Conservation (phyloP, 2,888 invertebrate species). For the Busseola fusca region DNA sequence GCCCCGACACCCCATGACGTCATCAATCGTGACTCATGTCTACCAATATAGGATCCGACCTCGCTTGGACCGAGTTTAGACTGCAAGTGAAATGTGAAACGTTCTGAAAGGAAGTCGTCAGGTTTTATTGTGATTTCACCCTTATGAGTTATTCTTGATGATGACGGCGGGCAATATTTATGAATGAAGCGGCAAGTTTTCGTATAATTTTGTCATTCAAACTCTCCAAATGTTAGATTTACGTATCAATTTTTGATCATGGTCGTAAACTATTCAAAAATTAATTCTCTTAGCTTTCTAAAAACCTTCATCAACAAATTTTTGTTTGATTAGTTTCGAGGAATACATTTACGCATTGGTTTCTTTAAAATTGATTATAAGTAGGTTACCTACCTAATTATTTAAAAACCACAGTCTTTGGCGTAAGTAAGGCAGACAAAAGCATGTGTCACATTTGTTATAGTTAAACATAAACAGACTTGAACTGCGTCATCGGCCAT, state of each 20-base stretch:
- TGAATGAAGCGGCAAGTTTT: conserved; percentile 34
- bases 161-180: conserved; percentile 20
- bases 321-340: conserved; percentile 15
- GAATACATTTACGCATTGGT: background rate
- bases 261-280: conserved; percentile 21
- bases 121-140: conserved; percentile 64
- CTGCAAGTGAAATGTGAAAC: conserved; percentile 57
- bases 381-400: conserved; percentile 1
- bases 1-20: conserved; percentile 80
- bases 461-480: conserved; percentile 31
- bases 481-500: conserved; percentile 45
- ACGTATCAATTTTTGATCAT: conserved; percentile 38
- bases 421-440: conserved; percentile 2
- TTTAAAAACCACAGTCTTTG: conserved; percentile 14
- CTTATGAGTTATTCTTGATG: conserved; percentile 52
- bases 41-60: conserved; percentile 70
- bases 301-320: conserved; percentile 35
- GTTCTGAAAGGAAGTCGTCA: conserved; percentile 57
- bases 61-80: conserved; percentile 60
- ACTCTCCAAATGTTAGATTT: conserved; percentile 24
- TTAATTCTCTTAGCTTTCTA: conserved; percentile 42
- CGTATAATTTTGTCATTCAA: conserved; percentile 12
- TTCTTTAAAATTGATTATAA: conserved; percentile 6
- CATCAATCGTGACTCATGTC: conserved; percentile 76
- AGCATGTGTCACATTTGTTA: conserved; percentile 24